phyloP scores from a whole-genome alignment of 2,113 vertebrate genomes.

The Lichenostomus cassidix region DNA sequence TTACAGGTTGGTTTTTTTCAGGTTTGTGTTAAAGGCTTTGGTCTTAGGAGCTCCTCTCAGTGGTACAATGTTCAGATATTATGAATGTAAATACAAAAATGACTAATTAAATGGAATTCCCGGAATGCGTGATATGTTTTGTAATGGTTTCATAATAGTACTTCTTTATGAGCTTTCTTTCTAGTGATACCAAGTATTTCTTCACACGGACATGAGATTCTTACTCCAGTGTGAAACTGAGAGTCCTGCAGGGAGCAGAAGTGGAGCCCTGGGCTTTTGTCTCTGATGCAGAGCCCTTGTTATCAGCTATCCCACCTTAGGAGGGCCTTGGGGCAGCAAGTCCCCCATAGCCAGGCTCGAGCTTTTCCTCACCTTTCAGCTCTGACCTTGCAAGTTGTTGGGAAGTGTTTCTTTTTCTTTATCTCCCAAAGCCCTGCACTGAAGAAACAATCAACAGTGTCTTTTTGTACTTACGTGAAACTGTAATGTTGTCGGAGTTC shows the following conservation, averaged over 20 bases:
- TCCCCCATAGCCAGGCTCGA: background rate
- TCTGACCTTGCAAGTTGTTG: background rate
- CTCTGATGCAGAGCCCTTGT: slow-evolving; percentile 26
- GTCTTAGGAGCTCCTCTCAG: background rate
- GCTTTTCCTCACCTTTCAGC: background rate
- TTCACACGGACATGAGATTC: slow-evolving; percentile 9
- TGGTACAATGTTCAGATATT: background rate
- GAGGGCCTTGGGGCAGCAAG: slow-evolving; percentile 2
- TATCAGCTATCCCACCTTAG: background rate
- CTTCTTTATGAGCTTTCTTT: background rate
- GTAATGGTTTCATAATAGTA: background rate
- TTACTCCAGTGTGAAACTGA: background rate
- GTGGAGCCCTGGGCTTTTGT: background rate
- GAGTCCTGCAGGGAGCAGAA: background rate
- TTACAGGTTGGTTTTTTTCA: background rate
- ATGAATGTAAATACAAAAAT: background rate
- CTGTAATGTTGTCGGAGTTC: background rate
- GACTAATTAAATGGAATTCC: background rate
- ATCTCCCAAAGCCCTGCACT: background rate
- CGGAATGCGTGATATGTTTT: background rate
- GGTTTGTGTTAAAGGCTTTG: background rate
- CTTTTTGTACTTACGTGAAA: background rate
- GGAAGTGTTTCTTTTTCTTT: background rate
- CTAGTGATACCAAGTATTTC: background rate
- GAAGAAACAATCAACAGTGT: background rate